Evolutionary conservation across 1,140 invertebrate species (phyloP).

Genomic region (Saxidomus purpurata): DNA sequence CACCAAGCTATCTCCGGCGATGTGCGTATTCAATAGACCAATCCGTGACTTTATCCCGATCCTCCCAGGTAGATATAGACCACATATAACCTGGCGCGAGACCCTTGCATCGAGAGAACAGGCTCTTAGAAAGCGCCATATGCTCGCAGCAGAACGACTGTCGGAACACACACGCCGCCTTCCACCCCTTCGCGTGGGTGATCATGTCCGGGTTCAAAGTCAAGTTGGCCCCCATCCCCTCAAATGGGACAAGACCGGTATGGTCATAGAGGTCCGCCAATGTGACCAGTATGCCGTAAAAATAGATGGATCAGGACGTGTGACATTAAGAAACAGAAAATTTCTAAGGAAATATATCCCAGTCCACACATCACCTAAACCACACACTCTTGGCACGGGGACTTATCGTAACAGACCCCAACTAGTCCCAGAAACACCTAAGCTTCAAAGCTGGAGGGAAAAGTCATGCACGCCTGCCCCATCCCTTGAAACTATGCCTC

Average conservation of each 20-base stretch:
- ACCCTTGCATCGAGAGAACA: conserved; percentile 62
- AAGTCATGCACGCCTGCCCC: too few relatives aligned
- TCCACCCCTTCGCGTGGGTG: conserved; percentile 65
- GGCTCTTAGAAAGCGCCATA: conserved; percentile 70
- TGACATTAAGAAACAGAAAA: conserved; percentile 70
- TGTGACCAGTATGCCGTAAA: conserved; percentile 70
- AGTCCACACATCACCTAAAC: background rate
- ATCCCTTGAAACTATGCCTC: too few relatives aligned
- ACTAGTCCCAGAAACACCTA: too few relatives aligned
- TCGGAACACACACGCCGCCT: conserved; percentile 67
- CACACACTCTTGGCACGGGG: too few relatives aligned
- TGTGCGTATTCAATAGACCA: conserved; percentile 55
- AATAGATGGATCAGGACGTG: conserved; percentile 70
- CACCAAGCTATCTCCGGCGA: conserved; percentile 68
- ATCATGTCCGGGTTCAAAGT: conserved; percentile 71
- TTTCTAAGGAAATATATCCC: conserved; percentile 28
- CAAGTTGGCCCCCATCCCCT: conserved; percentile 69
- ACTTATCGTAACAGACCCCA: too few relatives aligned
- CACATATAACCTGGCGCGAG: conserved; percentile 69
- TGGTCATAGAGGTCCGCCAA: conserved; percentile 68
- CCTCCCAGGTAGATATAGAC: conserved; percentile 64
- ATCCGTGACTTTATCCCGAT: conserved; percentile 74
- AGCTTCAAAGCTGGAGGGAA: too few relatives aligned
- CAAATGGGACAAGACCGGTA: conserved; percentile 71
- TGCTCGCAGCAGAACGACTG: conserved; percentile 57